phyloP scores from a whole-genome alignment of 2,888 invertebrate genomes.

The Papilio gigon region DNA sequence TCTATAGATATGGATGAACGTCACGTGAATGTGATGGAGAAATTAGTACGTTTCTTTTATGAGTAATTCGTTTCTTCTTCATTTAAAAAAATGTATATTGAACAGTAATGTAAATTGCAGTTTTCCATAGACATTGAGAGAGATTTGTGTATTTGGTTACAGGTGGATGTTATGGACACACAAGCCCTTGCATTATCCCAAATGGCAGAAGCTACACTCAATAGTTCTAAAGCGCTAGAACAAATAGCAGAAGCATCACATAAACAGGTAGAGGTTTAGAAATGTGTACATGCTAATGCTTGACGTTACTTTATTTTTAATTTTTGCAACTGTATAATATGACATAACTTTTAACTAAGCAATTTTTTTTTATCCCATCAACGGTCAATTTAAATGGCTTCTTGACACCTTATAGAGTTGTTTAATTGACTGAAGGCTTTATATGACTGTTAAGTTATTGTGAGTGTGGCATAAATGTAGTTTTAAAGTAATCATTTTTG shows the following conservation, averaged over 20 bases:
- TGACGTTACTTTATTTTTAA: too few relatives aligned
- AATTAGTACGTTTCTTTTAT: conserved; percentile 57
- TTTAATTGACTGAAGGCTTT: too few relatives aligned
- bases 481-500: conserved; percentile 17
- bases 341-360: too few relatives aligned
- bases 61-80: not conserved
- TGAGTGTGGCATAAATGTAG: too few relatives aligned
- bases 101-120: not conserved
- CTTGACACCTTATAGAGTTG: too few relatives aligned
- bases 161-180: conserved; percentile 73
- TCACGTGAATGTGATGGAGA: conserved; percentile 66
- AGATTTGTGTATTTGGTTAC: conserved; percentile 14
- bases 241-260: conserved; percentile 72
- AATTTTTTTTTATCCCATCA: too few relatives aligned
- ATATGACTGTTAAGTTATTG: too few relatives aligned
- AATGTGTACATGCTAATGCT: too few relatives aligned
- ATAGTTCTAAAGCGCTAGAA: conserved; percentile 65
- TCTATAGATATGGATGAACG: conserved; percentile 60
- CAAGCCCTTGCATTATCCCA: conserved; percentile 67
- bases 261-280: conserved; percentile 58
- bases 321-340: too few relatives aligned
- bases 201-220: conserved; percentile 66
- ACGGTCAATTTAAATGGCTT: too few relatives aligned
- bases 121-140: not conserved
- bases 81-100: not conserved